phyloP scores from a whole-genome alignment of 2,797 vertebrate species.

The Rhabdomys pumilio region DNA sequence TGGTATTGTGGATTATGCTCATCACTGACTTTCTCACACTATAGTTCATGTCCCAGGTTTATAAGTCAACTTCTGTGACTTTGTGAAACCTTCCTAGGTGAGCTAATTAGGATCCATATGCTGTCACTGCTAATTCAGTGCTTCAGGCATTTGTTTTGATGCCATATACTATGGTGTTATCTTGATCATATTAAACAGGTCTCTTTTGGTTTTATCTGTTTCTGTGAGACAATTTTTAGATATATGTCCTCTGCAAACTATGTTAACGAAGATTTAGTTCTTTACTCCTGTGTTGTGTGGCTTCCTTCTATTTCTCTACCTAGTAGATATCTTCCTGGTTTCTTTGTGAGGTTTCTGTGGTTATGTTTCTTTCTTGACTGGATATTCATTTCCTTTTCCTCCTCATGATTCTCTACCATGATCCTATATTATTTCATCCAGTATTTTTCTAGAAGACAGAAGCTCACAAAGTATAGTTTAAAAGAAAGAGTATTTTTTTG shows the following conservation, averaged over 20 bases:
- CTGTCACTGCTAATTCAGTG: background rate
- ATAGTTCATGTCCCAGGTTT: background rate
- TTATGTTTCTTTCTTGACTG: background rate
- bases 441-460: background rate
- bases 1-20: background rate
- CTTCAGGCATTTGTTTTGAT: background rate
- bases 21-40: rapidly evolving
- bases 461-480: background rate
- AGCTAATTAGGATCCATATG: background rate
- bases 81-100: background rate
- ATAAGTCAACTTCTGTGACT: background rate
- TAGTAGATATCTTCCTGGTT: background rate
- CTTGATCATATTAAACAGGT: background rate
- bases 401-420: background rate
- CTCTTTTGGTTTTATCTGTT: background rate
- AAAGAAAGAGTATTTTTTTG: background rate
- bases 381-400: background rate
- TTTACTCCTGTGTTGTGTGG: background rate
- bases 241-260: background rate
- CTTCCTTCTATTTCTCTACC: background rate
- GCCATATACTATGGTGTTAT: background rate
- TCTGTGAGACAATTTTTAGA: background rate
- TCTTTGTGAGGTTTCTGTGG: background rate
- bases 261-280: background rate
- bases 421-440: no score